phyloP scores from a whole-genome alignment of 2,113 vertebrate species.

The Arizona elegans region DNA sequence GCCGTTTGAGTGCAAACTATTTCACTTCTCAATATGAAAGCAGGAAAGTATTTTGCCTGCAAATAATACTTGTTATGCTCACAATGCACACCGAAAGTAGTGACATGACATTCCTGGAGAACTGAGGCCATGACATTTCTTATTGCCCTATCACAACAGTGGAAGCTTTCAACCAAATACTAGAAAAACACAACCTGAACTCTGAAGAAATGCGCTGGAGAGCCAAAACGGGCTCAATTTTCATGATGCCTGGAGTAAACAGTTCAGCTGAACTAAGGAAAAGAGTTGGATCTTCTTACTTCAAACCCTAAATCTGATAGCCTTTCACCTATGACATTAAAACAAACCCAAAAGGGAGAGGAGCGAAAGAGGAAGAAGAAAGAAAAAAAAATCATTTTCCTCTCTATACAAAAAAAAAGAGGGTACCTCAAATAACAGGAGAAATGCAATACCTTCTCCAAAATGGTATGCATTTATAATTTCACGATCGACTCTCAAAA shows the following conservation, averaged over 20 bases:
- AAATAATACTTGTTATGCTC: constrained; percentile 4
- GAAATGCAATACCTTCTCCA: background rate
- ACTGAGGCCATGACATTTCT: constrained; percentile 23
- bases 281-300: constrained; percentile 14
- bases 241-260: constrained; percentile 7
- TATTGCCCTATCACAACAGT: constrained; percentile 4
- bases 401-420: background rate
- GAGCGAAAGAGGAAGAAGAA: background rate
- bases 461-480: background rate
- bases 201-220: constrained; percentile 6
- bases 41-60: background rate
- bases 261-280: constrained; percentile 11
- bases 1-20: background rate
- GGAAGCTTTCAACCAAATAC: constrained; percentile 7
- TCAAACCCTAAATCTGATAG: constrained; percentile 19
- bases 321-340: constrained; percentile 35
- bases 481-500: background rate
- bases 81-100: background rate
- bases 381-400: background rate
- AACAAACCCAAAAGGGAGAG: background rate
- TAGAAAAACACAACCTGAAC: constrained; percentile 22
- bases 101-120: constrained; percentile 24
- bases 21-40: background rate
- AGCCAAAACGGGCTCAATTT: constrained; percentile 13
- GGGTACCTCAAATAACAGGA: background rate